Evolutionary conservation across 2,797 vertebrate species (phyloP).

Genomic region (Enteromius radiatus): DNA sequence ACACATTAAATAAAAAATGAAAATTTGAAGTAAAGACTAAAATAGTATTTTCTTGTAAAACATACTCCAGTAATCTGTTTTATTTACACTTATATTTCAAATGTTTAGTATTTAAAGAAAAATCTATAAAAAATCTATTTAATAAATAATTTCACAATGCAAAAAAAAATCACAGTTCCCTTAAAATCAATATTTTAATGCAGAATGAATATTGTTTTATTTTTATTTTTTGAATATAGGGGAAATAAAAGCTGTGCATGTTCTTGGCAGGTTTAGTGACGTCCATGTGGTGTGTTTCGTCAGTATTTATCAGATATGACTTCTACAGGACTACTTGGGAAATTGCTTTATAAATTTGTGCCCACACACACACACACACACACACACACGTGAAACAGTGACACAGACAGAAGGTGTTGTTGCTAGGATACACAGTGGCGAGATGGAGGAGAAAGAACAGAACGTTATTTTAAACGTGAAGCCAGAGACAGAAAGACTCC

Average conservation of each 20-base stretch:
- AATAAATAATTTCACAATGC: not conserved
- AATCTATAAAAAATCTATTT: not conserved
- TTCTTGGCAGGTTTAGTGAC: not conserved
- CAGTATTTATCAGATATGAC: slow-evolving; percentile 13
- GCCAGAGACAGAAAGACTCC: not conserved
- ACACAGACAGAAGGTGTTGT: slow-evolving; percentile 78
- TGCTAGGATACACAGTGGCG: slow-evolving; percentile 82
- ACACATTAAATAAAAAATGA: not conserved
- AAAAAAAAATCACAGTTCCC: not conserved
- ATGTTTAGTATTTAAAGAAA: not conserved
- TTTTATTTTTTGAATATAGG: not conserved
- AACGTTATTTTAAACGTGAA: not conserved
- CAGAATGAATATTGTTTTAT: not conserved
- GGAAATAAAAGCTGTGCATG: not conserved
- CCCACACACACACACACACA: slow-evolving; percentile 60
- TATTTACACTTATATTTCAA: too few relatives aligned
- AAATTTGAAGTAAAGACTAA: not conserved
- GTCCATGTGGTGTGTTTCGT: not conserved
- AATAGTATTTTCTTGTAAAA: not conserved
- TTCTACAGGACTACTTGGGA: not conserved
- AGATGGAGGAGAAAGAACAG: slow-evolving; percentile 52
- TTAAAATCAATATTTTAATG: not conserved
- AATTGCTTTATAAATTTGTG: slow-evolving; percentile 1
- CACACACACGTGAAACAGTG: slow-evolving; percentile 80
- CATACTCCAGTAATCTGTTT: not conserved